Percentiles rank a stretch among this genome's conserved stretches.
phyloP scores from a whole-genome alignment of 2,888 invertebrate species.

The Hylaea fasciaria region DNA sequence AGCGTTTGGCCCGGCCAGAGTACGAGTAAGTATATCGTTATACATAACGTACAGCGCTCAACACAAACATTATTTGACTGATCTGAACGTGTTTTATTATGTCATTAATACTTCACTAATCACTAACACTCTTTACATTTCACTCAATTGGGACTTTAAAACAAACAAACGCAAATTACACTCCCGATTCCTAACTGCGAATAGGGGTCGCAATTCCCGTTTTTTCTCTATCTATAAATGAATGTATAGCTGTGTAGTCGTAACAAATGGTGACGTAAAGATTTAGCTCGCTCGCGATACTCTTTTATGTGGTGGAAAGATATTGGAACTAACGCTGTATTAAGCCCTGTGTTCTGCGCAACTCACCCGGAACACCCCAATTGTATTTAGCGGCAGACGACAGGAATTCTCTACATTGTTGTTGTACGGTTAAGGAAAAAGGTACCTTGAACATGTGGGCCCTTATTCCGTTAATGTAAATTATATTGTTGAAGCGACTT shows the following conservation, averaged over 20 bases:
- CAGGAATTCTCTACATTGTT: slow-evolving; percentile 26
- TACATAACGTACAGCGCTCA: too few relatives aligned
- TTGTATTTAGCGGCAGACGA: slow-evolving; percentile 38
- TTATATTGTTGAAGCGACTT: slow-evolving; percentile 1
- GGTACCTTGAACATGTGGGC: slow-evolving; percentile 1
- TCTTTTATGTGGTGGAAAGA: slow-evolving; percentile 64
- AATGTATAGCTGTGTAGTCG: slow-evolving; percentile 46
- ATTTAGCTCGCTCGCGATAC: slow-evolving; percentile 52
- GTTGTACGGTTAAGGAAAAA: slow-evolving; percentile 19
- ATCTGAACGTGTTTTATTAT: too few relatives aligned
- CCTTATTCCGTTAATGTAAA: slow-evolving; percentile 2
- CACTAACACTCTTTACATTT: too few relatives aligned
- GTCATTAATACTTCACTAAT: too few relatives aligned
- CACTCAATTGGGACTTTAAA: too few relatives aligned
- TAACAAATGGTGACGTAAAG: slow-evolving; percentile 54
- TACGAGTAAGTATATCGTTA: too few relatives aligned
- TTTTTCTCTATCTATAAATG: slow-evolving; percentile 44
- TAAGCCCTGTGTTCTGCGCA: slow-evolving; percentile 48
- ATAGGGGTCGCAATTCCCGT: slow-evolving; percentile 39
- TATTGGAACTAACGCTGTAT: slow-evolving; percentile 57
- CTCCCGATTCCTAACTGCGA: slow-evolving; percentile 26
- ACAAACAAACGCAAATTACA: slow-evolving; percentile 25
- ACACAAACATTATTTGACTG: too few relatives aligned
- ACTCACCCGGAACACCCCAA: slow-evolving; percentile 35
- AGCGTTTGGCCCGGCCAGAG: background rate